Conservation (phyloP, 2,888 invertebrate genomes). For the Camponotus fellah region DNA sequence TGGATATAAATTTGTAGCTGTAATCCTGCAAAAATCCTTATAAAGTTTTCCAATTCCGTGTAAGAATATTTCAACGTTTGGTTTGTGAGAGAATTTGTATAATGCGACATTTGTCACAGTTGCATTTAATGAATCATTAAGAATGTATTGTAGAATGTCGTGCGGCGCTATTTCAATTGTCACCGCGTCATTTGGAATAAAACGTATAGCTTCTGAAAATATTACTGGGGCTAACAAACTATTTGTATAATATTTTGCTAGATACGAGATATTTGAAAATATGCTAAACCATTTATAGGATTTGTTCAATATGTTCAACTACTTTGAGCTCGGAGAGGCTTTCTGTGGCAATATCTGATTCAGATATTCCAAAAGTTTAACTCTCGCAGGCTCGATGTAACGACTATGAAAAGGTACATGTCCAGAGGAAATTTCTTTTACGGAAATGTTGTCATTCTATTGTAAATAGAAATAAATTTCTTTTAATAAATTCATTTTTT, state of each 20-base stretch:
- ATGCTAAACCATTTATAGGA: conserved; percentile 85
- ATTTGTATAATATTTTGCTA: conserved; percentile 94
- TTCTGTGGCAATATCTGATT: conserved; percentile 89
- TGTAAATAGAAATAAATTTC: not conserved
- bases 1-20: conserved; percentile 93
- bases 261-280: conserved; percentile 88
- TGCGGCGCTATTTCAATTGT: conserved; percentile 96
- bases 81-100: conserved; percentile 88
- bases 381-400: conserved; percentile 92
- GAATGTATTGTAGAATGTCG: conserved; percentile 94
- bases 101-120: conserved; percentile 90
- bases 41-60: conserved; percentile 91
- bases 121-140: conserved; percentile 89
- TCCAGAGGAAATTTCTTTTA: conserved; percentile 93
- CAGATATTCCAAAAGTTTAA: conserved; percentile 89
- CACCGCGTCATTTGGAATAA: conserved; percentile 93
- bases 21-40: conserved; percentile 91
- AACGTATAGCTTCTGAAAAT: conserved; percentile 93
- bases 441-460: conserved; percentile 92
- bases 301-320: conserved; percentile 90
- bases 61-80: conserved; percentile 88
- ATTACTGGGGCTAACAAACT: conserved; percentile 90
- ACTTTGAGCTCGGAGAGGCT: conserved; percentile 90
- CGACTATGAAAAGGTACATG: conserved; percentile 96
- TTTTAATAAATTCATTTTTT: not conserved